Conservation (phyloP, 2,113 vertebrate genomes). For the Mellivora capensis region DNA sequence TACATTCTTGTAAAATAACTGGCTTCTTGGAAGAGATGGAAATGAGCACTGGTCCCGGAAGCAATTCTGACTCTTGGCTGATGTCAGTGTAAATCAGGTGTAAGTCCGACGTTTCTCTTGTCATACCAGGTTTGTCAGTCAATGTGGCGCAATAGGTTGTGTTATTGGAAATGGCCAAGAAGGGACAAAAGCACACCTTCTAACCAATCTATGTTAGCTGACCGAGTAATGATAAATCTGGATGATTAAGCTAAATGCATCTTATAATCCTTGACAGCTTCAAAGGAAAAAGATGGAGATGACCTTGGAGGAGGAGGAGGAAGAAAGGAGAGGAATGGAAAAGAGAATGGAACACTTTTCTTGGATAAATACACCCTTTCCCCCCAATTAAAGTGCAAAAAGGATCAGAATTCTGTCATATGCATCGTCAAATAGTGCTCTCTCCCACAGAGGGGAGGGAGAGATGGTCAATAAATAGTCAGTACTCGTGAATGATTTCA, state of each 20-base stretch:
- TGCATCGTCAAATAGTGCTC: neutral
- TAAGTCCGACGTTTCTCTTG: neutral
- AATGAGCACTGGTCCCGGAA: neutral
- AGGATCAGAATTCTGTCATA: neutral
- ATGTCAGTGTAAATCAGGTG: neutral
- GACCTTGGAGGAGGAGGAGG: neutral
- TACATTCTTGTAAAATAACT: conserved; percentile 22
- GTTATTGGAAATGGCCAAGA: neutral
- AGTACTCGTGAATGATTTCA: neutral
- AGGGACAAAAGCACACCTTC: conserved; percentile 17
- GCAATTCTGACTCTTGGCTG: neutral
- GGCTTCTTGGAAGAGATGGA: neutral
- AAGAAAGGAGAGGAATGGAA: neutral
- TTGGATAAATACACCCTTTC: neutral
- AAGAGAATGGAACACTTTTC: neutral
- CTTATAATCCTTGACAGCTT: neutral
- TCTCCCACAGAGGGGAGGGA: fast-evolving
- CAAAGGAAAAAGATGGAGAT: neutral
- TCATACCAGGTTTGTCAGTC: neutral
- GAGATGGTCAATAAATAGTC: neutral
- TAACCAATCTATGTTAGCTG: neutral
- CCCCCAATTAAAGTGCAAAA: neutral
- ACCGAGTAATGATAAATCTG: neutral
- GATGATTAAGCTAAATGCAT: neutral
- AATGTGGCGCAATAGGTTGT: neutral